A percentile compares a stretch with the other conserved stretches of the same genome.
Conservation (phyloP, 2,113 vertebrate genomes). For the Epinephelus lanceolatus region DNA sequence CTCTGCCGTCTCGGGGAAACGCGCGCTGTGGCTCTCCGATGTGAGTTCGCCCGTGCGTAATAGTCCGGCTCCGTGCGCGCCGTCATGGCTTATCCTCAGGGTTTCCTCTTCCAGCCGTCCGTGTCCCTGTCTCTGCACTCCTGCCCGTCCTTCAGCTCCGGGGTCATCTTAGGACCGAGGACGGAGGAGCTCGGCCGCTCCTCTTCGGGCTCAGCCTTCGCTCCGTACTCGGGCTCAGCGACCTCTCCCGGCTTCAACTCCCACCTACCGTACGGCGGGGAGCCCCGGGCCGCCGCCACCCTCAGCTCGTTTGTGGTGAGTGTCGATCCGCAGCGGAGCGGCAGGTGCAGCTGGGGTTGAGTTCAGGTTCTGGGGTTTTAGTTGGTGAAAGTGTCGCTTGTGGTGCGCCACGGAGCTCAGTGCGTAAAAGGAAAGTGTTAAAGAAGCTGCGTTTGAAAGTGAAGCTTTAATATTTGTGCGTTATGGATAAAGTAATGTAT, state of each 20-base stretch:
- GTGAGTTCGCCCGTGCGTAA: constrained; percentile 52
- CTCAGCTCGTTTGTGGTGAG: constrained; percentile 94
- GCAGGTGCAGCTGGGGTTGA: no score
- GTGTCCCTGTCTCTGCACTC: constrained; percentile 91
- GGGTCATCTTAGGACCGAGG: constrained; percentile 90
- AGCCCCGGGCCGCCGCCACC: constrained; percentile 88
- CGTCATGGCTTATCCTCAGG: constrained; percentile 96
- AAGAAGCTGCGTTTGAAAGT: no score
- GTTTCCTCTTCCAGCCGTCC: constrained; percentile 95
- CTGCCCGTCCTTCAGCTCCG: constrained; percentile 91
- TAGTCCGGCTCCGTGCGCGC: constrained; percentile 46
- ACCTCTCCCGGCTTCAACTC: constrained; percentile 91
- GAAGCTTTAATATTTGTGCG: no score
- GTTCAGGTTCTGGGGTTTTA: no score
- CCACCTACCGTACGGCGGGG: constrained; percentile 90
- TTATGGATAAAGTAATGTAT: no score
- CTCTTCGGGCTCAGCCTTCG: constrained; percentile 93
- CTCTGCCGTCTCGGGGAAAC: background rate
- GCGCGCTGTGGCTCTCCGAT: constrained; percentile 74
- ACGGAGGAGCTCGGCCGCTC: constrained; percentile 93
- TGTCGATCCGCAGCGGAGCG: constrained; percentile 15
- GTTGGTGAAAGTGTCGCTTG: no score
- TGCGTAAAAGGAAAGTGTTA: no score
- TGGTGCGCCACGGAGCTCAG: no score
- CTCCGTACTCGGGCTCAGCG: constrained; percentile 92